These are phyloP conservation scores for Catamblyrhynchus diadema DNA, from an alignment of 2,797 vertebrate species.

Conservation along the genomic window DNA sequence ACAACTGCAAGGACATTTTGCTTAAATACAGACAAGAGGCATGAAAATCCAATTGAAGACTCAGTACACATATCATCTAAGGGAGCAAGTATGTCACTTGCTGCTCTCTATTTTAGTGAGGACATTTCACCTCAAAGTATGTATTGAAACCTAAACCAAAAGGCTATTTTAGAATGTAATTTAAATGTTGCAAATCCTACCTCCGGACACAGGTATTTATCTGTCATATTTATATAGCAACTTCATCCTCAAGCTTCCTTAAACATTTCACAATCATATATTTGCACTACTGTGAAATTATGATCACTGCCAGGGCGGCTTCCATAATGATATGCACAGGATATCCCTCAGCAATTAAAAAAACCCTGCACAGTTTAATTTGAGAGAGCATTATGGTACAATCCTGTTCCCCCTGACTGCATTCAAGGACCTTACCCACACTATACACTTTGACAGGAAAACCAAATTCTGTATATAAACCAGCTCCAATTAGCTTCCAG, in stretches of 20 bases:
- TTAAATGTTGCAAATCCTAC: not conserved
- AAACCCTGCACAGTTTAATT: not conserved
- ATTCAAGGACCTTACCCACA: not conserved
- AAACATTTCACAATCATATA: not conserved
- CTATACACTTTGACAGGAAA: not conserved
- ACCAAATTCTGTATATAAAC: not conserved
- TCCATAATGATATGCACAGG: not conserved
- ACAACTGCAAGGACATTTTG: not conserved
- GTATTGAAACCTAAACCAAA: not conserved
- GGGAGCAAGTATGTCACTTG: not conserved
- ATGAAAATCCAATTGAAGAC: not conserved
- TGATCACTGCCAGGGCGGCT: not conserved
- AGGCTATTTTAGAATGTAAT: conserved; percentile 17
- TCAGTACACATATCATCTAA: not conserved
- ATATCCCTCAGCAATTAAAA: not conserved
- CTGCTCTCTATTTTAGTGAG: not conserved
- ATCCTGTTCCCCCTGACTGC: not conserved
- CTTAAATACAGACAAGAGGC: not conserved
- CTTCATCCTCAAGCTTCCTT: not conserved
- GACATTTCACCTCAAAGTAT: not conserved
- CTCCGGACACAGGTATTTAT: not conserved
- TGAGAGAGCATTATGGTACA: not conserved
- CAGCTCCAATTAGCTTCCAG: not conserved
- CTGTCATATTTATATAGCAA: conserved; percentile 16
- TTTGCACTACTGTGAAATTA: not conserved